Base-by-base conservation (phyloP, 2,888 invertebrate species). In the Bombylius major region DNA sequence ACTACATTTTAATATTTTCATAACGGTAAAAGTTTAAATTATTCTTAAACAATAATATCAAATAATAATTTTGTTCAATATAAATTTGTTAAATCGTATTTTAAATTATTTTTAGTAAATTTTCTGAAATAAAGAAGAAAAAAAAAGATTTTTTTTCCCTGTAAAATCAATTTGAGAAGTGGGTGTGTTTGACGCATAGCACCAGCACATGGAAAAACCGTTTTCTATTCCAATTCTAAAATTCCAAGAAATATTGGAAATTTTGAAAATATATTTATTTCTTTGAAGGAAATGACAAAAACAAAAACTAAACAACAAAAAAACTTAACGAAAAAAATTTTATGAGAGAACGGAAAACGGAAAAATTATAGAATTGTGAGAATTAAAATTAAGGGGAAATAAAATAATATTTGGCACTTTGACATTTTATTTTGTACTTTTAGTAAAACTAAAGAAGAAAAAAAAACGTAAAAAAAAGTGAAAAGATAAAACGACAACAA, bases 151-250 rank as follows among this genome's bases (percentile, higher is more conserved):
- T 51, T 54, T 50, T 57, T 57, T 55, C 53, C 53, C 53, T 55
- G 52, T 54, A 57, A 57, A 58, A 56, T 57, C 57, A 56, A 57
- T 58, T 58, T 58, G 50, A 62, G 58, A 66, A 64, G 65, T 66
- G 66, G 66, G 66, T 65, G 66, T 66, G 65, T 66, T 65, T 66
- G 65, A 64, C 63, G 64, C 63, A 64, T 62, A 64, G 60, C 63
- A 61, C 59, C 58, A 58, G 56, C 47, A 53, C 53, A 56, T 33
- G 45, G 23, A 23, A 23, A 23, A 23, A 23, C 23, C 23, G 23
- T 23, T 23, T 23, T 23, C 23, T 23, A 23, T 23, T 23, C 23
- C 23, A 23, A 23, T 23, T 23, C 23, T 23, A 23, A 23, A 23
- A 23, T 23, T 23, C 23, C 23, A 23, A 23, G 23, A 23, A 23